Conservation (phyloP, 2,888 invertebrate genomes). For the Arrhopalites spinosus region DNA sequence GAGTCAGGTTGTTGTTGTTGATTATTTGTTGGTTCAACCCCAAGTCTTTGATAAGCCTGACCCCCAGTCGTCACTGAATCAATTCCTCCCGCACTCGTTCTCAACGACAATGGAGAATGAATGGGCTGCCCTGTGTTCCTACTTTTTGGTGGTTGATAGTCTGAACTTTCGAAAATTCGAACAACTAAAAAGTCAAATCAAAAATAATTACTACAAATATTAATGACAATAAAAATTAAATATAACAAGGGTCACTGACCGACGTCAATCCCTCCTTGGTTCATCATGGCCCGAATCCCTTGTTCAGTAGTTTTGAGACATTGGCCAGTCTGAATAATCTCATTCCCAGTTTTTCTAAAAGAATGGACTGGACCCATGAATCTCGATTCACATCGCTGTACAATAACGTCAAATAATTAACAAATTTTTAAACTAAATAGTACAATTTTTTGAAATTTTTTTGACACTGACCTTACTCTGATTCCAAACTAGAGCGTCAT, state of each 20-base stretch:
- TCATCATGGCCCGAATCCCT: constrained; percentile 40
- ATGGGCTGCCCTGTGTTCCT: constrained; percentile 31
- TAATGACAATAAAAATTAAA: too few relatives aligned
- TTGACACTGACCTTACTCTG: constrained; percentile 10
- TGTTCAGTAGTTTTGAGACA: constrained; percentile 42
- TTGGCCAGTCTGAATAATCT: constrained; percentile 41
- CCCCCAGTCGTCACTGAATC: too few relatives aligned
- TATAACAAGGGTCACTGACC: too few relatives aligned
- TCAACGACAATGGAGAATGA: constrained; percentile 37
- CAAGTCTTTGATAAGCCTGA: too few relatives aligned
- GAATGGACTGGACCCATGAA: constrained; percentile 38
- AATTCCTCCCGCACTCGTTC: background rate
- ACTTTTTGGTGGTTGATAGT: constrained; percentile 19
- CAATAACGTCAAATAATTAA: background rate
- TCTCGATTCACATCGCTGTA: constrained; percentile 27
- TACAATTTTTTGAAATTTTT: too few relatives aligned
- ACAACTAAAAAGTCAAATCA: constrained; percentile 27
- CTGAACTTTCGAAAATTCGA: constrained; percentile 34
- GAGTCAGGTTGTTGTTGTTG: too few relatives aligned
- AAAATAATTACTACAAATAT: too few relatives aligned
- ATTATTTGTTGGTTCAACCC: too few relatives aligned
- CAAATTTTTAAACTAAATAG: background rate
- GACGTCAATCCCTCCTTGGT: constrained; percentile 41
- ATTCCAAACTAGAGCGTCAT: constrained; percentile 23
- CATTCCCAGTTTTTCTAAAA: constrained; percentile 31